phyloP scores from a whole-genome alignment of 2,888 invertebrate genomes.

The Platynereis dumerilii region DNA sequence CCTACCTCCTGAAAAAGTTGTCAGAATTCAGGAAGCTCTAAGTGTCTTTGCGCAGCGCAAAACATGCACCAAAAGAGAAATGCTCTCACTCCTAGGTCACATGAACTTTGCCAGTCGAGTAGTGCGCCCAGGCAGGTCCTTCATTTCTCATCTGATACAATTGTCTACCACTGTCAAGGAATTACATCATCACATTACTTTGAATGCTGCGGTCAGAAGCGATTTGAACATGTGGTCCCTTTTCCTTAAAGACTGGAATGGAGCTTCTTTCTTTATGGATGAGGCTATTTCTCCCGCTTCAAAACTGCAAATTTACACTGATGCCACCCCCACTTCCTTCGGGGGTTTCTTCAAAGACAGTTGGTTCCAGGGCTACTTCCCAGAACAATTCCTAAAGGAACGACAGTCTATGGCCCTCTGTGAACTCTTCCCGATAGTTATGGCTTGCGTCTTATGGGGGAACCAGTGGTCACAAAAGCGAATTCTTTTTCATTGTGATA shows the following conservation, averaged over 20 bases:
- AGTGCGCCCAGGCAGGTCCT: slow-evolving; percentile 29
- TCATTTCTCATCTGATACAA: slow-evolving; percentile 30
- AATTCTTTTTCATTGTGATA: slow-evolving; percentile 31
- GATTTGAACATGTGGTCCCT: too few relatives aligned
- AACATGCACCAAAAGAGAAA: slow-evolving; percentile 30
- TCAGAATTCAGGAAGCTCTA: not conserved
- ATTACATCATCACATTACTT: slow-evolving; percentile 23
- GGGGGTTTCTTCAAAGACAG: slow-evolving; percentile 4
- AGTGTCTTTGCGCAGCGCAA: slow-evolving; percentile 10
- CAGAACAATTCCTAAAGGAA: not conserved
- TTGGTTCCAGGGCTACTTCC: slow-evolving; percentile 26
- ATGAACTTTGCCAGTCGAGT: slow-evolving; percentile 15
- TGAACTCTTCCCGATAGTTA: slow-evolving; percentile 10
- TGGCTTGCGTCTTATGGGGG: slow-evolving; percentile 28
- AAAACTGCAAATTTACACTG: too few relatives aligned
- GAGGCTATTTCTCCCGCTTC: too few relatives aligned
- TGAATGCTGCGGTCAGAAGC: not conserved
- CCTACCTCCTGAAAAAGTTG: slow-evolving; percentile 1
- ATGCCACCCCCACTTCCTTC: not conserved
- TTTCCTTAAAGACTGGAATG: too few relatives aligned
- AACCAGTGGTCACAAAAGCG: slow-evolving; percentile 21
- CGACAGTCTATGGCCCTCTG: not conserved
- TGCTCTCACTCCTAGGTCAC: slow-evolving; percentile 27
- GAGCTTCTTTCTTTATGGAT: too few relatives aligned
- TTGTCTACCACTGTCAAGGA: slow-evolving; percentile 24